phyloP scores from a whole-genome alignment of 2,113 vertebrate species.

The Sminthopsis crassicaudata region DNA sequence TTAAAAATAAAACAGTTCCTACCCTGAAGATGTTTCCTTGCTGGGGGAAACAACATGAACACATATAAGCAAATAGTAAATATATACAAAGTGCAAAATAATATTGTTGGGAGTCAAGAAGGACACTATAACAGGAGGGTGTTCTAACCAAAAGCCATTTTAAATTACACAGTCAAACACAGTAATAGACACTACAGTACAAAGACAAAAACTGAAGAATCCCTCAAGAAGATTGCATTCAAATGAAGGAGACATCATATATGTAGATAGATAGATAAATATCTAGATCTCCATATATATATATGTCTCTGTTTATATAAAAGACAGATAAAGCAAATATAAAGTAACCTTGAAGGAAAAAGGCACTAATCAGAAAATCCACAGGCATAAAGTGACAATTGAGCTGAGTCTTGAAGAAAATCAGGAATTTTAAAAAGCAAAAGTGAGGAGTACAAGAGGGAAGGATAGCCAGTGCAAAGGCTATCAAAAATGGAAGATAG shows the following conservation, averaged over 20 bases:
- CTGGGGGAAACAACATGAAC: neutral
- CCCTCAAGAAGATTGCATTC: neutral
- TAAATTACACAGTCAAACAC: neutral
- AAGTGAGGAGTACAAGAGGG: neutral
- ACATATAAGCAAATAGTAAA: neutral
- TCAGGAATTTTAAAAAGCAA: neutral
- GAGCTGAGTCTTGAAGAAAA: neutral
- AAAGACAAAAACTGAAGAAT: neutral
- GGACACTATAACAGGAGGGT: neutral
- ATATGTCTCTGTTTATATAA: neutral
- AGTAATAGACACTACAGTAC: neutral
- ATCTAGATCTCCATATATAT: neutral
- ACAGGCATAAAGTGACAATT: neutral
- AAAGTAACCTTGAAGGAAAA: neutral
- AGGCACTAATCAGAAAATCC: neutral
- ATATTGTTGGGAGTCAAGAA: neutral
- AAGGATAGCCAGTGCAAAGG: neutral
- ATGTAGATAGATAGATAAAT: neutral
- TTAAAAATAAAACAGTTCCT: neutral
- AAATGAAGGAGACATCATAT: neutral
- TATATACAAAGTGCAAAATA: neutral
- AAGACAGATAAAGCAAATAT: neutral
- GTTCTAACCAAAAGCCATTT: neutral
- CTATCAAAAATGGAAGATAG: neutral
- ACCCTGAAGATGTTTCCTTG: neutral